Evolutionary conservation across 2,113 vertebrate species (phyloP).

Genomic region (Elgaria multicarinata): DNA sequence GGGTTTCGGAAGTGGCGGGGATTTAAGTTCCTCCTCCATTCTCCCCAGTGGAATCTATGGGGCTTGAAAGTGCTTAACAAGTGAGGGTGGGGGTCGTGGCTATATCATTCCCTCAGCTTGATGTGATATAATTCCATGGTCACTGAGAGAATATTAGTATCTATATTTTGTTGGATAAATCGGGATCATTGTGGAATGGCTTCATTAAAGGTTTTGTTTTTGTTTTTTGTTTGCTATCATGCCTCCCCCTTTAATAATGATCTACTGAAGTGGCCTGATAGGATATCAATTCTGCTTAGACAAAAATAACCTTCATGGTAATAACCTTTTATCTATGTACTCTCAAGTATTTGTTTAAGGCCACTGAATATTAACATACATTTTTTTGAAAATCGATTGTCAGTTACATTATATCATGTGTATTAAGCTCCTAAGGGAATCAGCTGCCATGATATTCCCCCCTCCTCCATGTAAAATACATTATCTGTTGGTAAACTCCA

Average conservation of each 20-base stretch:
- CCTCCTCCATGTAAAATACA: conserved; percentile 53
- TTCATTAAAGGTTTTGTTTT: background rate
- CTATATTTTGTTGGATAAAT: background rate
- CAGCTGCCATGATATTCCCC: conserved; percentile 28
- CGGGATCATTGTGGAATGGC: background rate
- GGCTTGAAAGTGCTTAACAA: background rate
- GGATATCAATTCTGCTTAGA: background rate
- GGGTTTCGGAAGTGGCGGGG: background rate
- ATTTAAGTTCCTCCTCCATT: background rate
- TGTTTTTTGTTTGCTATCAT: accelerated
- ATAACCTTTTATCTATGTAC: background rate
- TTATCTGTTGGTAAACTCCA: conserved; percentile 42
- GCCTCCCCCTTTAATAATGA: background rate
- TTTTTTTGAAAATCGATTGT: conserved; percentile 62
- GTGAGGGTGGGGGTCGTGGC: background rate
- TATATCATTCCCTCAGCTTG: background rate
- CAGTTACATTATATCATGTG: conserved; percentile 49
- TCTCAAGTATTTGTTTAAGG: conserved; percentile 39
- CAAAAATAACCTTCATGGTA: background rate
- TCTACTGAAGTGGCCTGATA: background rate
- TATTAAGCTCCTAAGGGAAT: conserved; percentile 22
- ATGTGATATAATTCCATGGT: background rate
- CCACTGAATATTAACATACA: conserved; percentile 57
- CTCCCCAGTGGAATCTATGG: background rate
- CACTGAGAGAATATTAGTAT: too few species aligned